Evolutionary conservation across 2,113 vertebrate genomes (phyloP), one percentile per base, ranked within the genome.

Genomic region (Danionella cerebrum): DNA sequence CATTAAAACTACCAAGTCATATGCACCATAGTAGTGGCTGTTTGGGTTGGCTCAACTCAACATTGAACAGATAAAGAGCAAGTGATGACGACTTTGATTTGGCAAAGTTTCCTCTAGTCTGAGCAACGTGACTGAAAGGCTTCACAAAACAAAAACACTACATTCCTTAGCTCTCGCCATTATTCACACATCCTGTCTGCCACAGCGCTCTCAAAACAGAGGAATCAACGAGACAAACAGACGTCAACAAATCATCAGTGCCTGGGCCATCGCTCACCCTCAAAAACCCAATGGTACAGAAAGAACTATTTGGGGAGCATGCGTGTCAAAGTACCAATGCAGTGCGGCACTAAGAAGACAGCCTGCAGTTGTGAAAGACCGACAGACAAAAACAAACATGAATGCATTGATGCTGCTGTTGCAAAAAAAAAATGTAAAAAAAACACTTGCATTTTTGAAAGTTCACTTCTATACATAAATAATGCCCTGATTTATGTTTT

Each of bases 221-320:
- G 74, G 66, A 86, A 85, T 86, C 83, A 84, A 84, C 81, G 87
- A 81, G 74, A 86, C 76, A 80, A 82, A 82, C 78, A 72, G 48
- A 45, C 55, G 27, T 83, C 78, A 77, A 83, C 77, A 77, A 79
- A 76, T 70, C 74, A 65, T 65, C 5, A 38, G 52, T 21, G 52
- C 59, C 59, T 18, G 4, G 35, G 63, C 41, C 44, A 31, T 59
- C 67, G 21, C 54, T 57, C 69, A 24, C 45, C 24, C 53, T 42
- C 36, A 59, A 27, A 65, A 45, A 31, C 48, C 59, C 59, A 31
- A 27, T 10, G 62, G 29, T 39, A 70, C 70, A 70, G 45, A 66
- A 47, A 59, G 47, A 41, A 31, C 13, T 29, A 19, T 52, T 70
- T 48, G 51, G 44, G 52, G 47, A 53, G 64, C 45, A 58, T 3